A percentile compares a stretch with the other conserved stretches of the same genome.
phyloP scores from a whole-genome alignment of 2,888 invertebrate genomes.

The Hybos culiciformis region DNA sequence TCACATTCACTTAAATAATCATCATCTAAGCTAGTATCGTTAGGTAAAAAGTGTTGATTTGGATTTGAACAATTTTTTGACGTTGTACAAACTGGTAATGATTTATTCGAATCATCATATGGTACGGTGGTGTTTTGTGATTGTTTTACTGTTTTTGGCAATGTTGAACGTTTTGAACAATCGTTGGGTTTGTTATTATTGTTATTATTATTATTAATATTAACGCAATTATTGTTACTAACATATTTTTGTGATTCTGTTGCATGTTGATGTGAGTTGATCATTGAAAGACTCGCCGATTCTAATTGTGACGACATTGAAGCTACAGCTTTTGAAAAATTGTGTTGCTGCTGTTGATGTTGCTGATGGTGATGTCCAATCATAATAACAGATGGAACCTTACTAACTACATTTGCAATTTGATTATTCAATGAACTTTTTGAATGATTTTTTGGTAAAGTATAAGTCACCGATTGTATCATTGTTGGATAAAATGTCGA shows the following conservation, averaged over 20 bases:
- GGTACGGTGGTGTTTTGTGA: slow-evolving; percentile 3
- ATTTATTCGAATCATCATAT: slow-evolving; percentile 19
- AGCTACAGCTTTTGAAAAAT: slow-evolving; percentile 1
- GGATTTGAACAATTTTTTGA: slow-evolving; percentile 36
- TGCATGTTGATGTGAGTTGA: slow-evolving; percentile 5
- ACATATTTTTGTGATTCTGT: background rate
- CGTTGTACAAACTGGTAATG: slow-evolving; percentile 35
- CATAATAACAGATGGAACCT: slow-evolving; percentile 35
- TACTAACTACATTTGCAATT: slow-evolving; percentile 34
- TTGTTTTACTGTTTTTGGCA: slow-evolving; percentile 19
- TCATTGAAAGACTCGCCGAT: slow-evolving; percentile 8
- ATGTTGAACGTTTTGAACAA: slow-evolving; percentile 25
- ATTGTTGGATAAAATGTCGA: slow-evolving; percentile 34
- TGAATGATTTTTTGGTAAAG: slow-evolving; percentile 30
- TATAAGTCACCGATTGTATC: slow-evolving; percentile 32
- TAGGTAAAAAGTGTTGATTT: slow-evolving; percentile 35
- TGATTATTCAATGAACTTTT: slow-evolving; percentile 34
- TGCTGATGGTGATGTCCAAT: slow-evolving; percentile 25
- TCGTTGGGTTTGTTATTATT: slow-evolving; percentile 14
- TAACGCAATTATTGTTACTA: background rate
- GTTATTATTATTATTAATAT: slow-evolving; percentile 9
- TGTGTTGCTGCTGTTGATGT: slow-evolving; percentile 4
- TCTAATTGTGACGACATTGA: slow-evolving; percentile 3
- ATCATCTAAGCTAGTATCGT: slow-evolving; percentile 41
- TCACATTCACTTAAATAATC: slow-evolving; percentile 74